Conservation (phyloP, 2,797 vertebrate species). For the Enteromius fasciolatus region DNA sequence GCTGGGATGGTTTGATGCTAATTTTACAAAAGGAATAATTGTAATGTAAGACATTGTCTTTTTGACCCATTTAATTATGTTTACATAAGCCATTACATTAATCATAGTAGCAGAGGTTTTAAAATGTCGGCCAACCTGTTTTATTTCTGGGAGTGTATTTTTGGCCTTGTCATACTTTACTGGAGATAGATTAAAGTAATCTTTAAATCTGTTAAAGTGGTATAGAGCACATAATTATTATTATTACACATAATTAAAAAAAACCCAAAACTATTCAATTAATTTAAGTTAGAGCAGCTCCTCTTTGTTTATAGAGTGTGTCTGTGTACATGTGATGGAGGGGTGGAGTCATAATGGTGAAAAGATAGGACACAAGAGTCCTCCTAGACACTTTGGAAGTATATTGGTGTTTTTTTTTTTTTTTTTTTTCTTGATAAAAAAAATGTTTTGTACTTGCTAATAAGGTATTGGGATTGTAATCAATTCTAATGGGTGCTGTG, state of each 20-base stretch:
- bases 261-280: not conserved
- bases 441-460: not conserved
- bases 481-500: not conserved
- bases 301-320: constrained; percentile 34
- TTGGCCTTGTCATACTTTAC: constrained; percentile 14
- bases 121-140: constrained; percentile 9
- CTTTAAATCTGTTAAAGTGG: not conserved
- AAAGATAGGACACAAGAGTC: not conserved
- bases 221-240: not conserved
- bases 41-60: not conserved
- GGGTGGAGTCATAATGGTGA: constrained; percentile 15
- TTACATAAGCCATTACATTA: not conserved
- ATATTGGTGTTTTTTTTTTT: not conserved
- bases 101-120: constrained; percentile 5
- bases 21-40: not conserved
- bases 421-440: not conserved
- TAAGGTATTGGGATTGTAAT: not conserved
- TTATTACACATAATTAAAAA: too few species aligned
- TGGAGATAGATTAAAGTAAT: not conserved
- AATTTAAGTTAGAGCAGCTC: not conserved
- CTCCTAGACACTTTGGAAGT: not conserved
- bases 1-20: not conserved
- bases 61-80: constrained; percentile 10
- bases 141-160: constrained; percentile 13
- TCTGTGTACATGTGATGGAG: constrained; percentile 16